These are phyloP conservation scores for Eurois occulta DNA, from an alignment of 2,888 invertebrate species.

Conservation along the genomic window DNA sequence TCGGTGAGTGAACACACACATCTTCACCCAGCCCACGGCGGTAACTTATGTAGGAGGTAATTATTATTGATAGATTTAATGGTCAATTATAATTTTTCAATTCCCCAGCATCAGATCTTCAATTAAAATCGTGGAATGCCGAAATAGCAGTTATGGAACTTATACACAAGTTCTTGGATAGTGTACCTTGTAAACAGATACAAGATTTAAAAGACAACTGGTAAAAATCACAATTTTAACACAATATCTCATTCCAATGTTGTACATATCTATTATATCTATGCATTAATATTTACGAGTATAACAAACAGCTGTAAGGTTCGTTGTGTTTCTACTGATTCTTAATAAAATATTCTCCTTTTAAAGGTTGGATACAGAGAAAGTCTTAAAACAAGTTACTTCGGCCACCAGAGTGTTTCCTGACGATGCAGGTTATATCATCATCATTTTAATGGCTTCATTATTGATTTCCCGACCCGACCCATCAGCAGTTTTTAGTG, in stretches of 20 bases:
- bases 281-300: background rate
- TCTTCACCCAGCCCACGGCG: background rate
- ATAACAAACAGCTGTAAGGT: background rate
- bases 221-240: slow-evolving; percentile 73
- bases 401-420: slow-evolving; percentile 46
- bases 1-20: slow-evolving; percentile 77
- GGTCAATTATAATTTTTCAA: slow-evolving; percentile 29
- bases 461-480: background rate
- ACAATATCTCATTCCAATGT: background rate
- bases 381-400: slow-evolving; percentile 53
- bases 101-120: slow-evolving; percentile 79
- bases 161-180: slow-evolving; percentile 93
- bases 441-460: background rate
- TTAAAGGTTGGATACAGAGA: slow-evolving; percentile 50
- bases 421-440: slow-evolving; percentile 47
- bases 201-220: slow-evolving; percentile 91
- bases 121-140: slow-evolving; percentile 89
- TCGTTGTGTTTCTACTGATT: background rate
- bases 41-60: background rate
- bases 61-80: background rate
- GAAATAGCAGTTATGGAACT: slow-evolving; percentile 95
- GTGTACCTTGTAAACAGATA: slow-evolving; percentile 90
- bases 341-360: background rate
- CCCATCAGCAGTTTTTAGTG: background rate
- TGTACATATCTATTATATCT: background rate